Base-by-base conservation (phyloP, 2,797 vertebrate genomes). In the Todus mexicanus region DNA sequence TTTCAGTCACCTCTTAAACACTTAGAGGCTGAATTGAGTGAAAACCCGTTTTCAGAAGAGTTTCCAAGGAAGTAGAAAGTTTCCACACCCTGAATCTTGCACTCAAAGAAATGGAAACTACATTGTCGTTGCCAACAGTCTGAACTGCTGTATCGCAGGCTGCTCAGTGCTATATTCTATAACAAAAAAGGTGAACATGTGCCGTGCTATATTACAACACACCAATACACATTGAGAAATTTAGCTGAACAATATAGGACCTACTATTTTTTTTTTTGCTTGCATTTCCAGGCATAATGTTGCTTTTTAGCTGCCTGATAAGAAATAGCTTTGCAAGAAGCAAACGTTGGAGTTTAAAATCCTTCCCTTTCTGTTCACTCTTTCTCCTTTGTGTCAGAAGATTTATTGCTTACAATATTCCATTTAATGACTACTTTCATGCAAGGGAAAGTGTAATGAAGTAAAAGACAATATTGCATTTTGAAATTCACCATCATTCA, bases 1-100 rank as follows among this genome's bases (percentile, higher is more conserved):
- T 97, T 96, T 97, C 97, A 97, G 97, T 97, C 97, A 98, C 97
- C 97, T 98, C 98, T 98, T 98, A 98, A 98, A 98, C 97, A 98
- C 98, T 98, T 97, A 97, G 97, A 93, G 90, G 88, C 96, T 91
- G 96, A 97, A 98, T 94, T 88, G 97, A 98, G 97, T 98, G 97
- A 98, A 98, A 98, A 98, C 97, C 97, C 76, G 3, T 96, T 97
- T 98, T 98, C 97, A 98, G 97, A 98, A 97, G 97, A 97, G 96
- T 98, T 98, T 98, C 98, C 98, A 98, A 97, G 96, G 97, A 98
- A 98, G 97, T 97, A 98, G 97, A 98, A 98, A 97, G 94, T 98
- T 97, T 98, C 98, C 98, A 98, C 97, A 98, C 97, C 97, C 98
- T 97, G 95, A 97, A 89, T 98, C 97, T 97, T 97, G 93, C 96